Evolutionary conservation across 2,888 invertebrate genomes (phyloP), one percentile per base, ranked within the genome.

Genomic region (Phymatocera aterrima): DNA sequence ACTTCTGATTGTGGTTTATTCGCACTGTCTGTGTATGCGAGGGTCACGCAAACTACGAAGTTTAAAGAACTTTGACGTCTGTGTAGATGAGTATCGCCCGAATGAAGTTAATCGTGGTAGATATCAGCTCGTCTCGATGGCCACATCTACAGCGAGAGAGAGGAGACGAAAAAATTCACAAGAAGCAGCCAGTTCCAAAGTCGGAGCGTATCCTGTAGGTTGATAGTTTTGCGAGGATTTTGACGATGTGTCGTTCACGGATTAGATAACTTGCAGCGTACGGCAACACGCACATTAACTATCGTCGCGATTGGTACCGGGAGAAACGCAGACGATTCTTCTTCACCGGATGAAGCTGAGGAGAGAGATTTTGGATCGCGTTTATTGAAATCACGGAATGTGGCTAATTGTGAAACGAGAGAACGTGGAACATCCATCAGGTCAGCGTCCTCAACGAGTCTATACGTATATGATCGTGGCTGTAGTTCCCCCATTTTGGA

Each of bases 381-480:
- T 18, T 43, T 12, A 18, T 34, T n/a, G 34, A 46, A 24, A 21
- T 51, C 51, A 18, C 18, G 2, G 48, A 34, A 10, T 34, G 21
- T 48, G 1, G 18, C 18, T 4, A 72, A 21, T 10, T 15, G 21
- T 12, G 21, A 21, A 34, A 51, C 18, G 72, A 48, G 18, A 4
- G 48, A 72, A 8, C 48, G 34, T 51, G 72, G 72, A 21, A 72
- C 72, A 48, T 72, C 72, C 10, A 48, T 72, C 48, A 72, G 72
- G 72, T 72, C 12, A 18, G 15, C n/a, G 10, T 64, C 12, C 51
- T 18, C n/a, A 12, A 3, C 18, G 21, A 64, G 8, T 57, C 5
- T 57, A 12, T 48, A n/a, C n/a, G n/a, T n/a, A n/a, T 18, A 48
- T 48, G 6, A 21, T n/a, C n/a, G 2, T n/a, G 54, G 24, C 21